A percentile compares a stretch with the other conserved stretches of the same genome.
phyloP scores from a whole-genome alignment of 2,888 invertebrate species.

The Acleris sparsana region DNA sequence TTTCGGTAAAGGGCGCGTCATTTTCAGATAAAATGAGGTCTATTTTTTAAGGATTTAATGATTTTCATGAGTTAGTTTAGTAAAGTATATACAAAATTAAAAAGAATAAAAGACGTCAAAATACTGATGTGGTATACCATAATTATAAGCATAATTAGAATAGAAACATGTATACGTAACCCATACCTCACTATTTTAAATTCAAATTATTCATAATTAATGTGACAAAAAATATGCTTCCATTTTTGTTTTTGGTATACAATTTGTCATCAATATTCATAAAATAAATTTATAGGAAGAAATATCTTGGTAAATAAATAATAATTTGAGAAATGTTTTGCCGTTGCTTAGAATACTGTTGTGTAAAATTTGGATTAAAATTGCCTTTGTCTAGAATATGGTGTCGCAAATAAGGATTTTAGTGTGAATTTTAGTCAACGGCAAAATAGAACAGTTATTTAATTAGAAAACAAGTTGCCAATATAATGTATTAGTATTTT shows the following conservation, averaged over 20 bases:
- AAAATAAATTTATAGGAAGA: not conserved
- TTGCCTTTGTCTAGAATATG: too few species aligned
- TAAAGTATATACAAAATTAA: slow-evolving; percentile 2
- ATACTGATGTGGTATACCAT: slow-evolving; percentile 39
- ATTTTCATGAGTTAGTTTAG: not conserved
- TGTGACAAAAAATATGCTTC: slow-evolving; percentile 33
- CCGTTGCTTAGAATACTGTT: not conserved
- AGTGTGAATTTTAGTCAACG: slow-evolving; percentile 8
- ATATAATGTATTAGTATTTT: slow-evolving; percentile 24
- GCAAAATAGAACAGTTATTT: slow-evolving; percentile 19
- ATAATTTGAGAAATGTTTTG: not conserved
- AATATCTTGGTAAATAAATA: not conserved
- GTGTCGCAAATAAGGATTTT: too few species aligned
- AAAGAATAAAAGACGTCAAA: slow-evolving; percentile 18
- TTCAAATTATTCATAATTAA: slow-evolving; percentile 44
- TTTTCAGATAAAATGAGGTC: too few species aligned
- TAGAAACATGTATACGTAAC: slow-evolving; percentile 86
- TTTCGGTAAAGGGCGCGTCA: too few species aligned
- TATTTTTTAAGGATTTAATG: too few species aligned
- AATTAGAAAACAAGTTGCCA: slow-evolving; percentile 31
- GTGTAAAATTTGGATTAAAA: not conserved
- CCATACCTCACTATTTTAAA: slow-evolving; percentile 83
- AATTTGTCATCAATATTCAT: not conserved
- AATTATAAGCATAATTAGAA: slow-evolving; percentile 35
- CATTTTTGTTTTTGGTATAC: slow-evolving; percentile 28